Conservation (phyloP, 2,113 vertebrate genomes). For the Plotosus lineatus region DNA sequence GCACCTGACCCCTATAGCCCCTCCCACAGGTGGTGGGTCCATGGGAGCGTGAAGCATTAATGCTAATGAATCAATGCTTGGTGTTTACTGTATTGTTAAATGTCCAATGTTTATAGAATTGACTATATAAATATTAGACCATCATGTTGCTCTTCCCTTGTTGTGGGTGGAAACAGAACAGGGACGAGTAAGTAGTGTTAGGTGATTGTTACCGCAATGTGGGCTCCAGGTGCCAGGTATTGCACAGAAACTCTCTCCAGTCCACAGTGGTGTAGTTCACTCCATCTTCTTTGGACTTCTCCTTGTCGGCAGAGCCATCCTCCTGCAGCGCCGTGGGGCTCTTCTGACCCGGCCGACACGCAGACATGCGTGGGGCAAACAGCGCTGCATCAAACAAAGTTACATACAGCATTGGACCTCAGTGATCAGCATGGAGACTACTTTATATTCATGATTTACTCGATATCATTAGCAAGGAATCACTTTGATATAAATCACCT, state of each 20-base stretch:
- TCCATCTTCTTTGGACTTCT: slow-evolving; percentile 82
- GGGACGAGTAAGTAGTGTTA: neutral
- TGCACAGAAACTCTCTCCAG: slow-evolving; percentile 98
- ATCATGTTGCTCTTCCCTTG: neutral
- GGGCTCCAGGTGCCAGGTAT: slow-evolving; percentile 98
- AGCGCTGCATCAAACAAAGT: slow-evolving; percentile 75
- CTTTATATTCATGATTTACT: neutral
- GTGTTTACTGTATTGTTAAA: neutral
- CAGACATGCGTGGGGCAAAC: slow-evolving; percentile 86
- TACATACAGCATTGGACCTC: neutral
- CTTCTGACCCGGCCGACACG: slow-evolving; percentile 88
- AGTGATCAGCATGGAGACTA: neutral
- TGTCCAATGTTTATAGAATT: neutral
- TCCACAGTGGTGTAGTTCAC: slow-evolving; percentile 92
- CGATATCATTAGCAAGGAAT: neutral
- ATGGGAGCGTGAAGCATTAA: no score
- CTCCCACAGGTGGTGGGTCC: no score
- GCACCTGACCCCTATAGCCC: no score
- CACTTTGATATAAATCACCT: slow-evolving; percentile 69
- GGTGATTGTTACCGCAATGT: slow-evolving; percentile 89
- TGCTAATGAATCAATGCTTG: no score
- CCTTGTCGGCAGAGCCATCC: slow-evolving; percentile 68
- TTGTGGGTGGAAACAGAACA: neutral
- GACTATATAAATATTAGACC: neutral
- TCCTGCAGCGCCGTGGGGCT: slow-evolving; percentile 84